phyloP scores from a whole-genome alignment of 2,113 vertebrate species.

The Cebus imitator region DNA sequence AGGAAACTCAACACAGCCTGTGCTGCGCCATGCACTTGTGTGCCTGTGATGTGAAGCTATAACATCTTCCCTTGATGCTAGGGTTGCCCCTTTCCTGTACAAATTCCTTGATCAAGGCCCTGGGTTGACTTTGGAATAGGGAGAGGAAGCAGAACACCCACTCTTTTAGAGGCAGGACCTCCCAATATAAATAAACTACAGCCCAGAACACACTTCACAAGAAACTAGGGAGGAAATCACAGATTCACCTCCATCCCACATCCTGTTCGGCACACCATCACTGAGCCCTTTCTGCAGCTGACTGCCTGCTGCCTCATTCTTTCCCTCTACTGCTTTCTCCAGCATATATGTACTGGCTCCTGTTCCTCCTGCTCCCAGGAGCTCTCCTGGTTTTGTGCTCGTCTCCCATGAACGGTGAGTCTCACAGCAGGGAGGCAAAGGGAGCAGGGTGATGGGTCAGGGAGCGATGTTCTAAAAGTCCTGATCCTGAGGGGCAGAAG shows the following conservation, averaged over 20 bases:
- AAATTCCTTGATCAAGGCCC: not conserved
- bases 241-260: not conserved
- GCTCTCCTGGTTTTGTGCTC: not conserved
- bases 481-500: not conserved
- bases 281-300: not conserved
- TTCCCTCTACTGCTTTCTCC: not conserved
- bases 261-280: not conserved
- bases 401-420: conserved; percentile 51
- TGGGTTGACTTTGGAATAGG: not conserved
- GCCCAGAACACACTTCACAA: not conserved
- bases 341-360: conserved; percentile 22
- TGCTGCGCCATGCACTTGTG: too few relatives aligned
- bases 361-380: conserved; percentile 14
- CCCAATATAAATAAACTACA: not conserved
- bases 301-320: not conserved
- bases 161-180: not conserved
- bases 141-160: conserved; percentile 55
- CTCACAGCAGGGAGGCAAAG: not conserved
- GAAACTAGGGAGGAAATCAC: not conserved
- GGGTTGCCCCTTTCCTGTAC: not conserved
- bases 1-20: not conserved
- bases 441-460: not conserved
- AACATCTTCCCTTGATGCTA: not conserved
- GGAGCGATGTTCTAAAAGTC: not conserved
- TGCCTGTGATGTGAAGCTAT: not conserved